Evolutionary conservation across 37 sponge, comb jelly and placozoan species (phyloP).

Genomic region (Halichondria panicea): DNA sequence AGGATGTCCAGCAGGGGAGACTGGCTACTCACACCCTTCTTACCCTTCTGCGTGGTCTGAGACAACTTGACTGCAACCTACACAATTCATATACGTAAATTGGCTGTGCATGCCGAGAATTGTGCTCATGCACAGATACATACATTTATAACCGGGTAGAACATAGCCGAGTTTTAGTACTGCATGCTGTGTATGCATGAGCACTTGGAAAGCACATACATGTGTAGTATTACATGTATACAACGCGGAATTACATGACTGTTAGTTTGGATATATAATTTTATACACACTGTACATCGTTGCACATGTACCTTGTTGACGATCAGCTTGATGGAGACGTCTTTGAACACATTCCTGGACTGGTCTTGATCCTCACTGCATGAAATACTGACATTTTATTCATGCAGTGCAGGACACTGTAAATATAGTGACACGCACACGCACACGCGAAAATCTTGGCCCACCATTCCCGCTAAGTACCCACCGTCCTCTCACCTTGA

Average conservation of each 20-base stretch:
- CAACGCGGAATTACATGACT: no score
- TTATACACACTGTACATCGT: no score
- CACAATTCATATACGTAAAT: background rate
- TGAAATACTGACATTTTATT: background rate
- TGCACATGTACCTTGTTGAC: constrained; percentile 30
- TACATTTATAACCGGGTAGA: no score
- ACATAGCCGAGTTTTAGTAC: no score
- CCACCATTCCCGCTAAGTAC: background rate
- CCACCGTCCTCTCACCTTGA: background rate
- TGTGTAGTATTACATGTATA: no score
- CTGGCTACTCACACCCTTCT: constrained; percentile 5
- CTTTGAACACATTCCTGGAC: constrained; percentile 32
- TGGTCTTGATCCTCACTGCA: constrained; percentile 5
- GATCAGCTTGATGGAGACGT: constrained; percentile 30
- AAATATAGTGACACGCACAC: constrained; percentile 24
- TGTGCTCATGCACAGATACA: no score
- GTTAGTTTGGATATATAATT: no score
- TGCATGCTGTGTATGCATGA: no score
- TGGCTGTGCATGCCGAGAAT: no score
- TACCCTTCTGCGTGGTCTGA: constrained; percentile 5
- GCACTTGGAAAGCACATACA: no score
- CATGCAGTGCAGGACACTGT: background rate
- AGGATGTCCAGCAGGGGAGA: constrained; percentile 39
- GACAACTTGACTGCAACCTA: constrained; percentile 31
- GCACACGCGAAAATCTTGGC: background rate